Conservation (phyloP, 2,888 invertebrate species). For the Ophion ventricosus region DNA sequence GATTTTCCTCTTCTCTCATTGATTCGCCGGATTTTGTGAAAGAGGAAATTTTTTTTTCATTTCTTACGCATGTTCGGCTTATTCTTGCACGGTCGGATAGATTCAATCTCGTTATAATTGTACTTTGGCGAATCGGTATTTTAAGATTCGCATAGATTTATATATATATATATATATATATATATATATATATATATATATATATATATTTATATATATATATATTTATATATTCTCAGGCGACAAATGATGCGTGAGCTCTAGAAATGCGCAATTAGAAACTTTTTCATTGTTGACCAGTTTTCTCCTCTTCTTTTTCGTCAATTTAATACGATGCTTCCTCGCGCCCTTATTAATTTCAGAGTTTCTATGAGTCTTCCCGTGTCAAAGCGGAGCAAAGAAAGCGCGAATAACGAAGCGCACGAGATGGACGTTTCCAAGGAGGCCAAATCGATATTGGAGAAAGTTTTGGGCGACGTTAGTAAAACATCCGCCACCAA, state of each 20-base stretch:
- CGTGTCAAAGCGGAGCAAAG: slow-evolving; percentile 76
- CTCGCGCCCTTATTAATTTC: slow-evolving; percentile 2
- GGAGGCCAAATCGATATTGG: slow-evolving; percentile 88
- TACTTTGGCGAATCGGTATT: slow-evolving; percentile 23
- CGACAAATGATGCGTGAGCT: not conserved
- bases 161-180: too few relatives aligned
- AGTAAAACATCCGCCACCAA: slow-evolving; percentile 93
- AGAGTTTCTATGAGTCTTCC: slow-evolving; percentile 78
- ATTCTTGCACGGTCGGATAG: not conserved
- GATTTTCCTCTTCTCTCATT: not conserved
- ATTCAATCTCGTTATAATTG: slow-evolving; percentile 9
- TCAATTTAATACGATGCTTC: not conserved
- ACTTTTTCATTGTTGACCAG: not conserved
- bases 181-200: too few relatives aligned
- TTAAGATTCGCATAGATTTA: slow-evolving; percentile 8
- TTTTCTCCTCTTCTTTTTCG: slow-evolving; percentile 8
- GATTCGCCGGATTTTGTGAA: not conserved
- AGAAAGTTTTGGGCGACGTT: slow-evolving; percentile 91
- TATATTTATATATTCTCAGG: not conserved
- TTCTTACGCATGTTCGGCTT: not conserved
- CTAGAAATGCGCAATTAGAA: slow-evolving; percentile 9
- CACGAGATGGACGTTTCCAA: slow-evolving; percentile 85
- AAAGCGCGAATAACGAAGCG: slow-evolving; percentile 76
- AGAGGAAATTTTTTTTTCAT: not conserved
- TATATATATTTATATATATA: not conserved